Base-by-base conservation (phyloP, 64 coral and sea anemone genomes). In the Porites australiensis region DNA sequence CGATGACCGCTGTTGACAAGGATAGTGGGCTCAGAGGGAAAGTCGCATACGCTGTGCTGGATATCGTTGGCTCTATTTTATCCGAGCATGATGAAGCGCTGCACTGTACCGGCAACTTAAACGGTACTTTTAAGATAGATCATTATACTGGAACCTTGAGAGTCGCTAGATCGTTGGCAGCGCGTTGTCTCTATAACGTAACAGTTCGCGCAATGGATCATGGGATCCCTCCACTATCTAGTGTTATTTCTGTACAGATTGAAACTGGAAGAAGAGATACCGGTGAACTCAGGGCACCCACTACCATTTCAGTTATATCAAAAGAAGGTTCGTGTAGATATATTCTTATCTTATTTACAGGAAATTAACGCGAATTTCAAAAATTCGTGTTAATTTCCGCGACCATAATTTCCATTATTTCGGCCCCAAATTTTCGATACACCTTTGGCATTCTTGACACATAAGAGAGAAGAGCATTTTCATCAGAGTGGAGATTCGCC, bases 191-290 rank as follows among this genome's bases (percentile, higher is more conserved):
- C 18, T 93, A 93, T 63, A 93, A 51, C 7, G 86, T 93, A 6
- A 93, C 51, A 55, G 58, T 93, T 64, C 59, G 60, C 22, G 82
- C 90, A 78, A 87, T 50, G 71, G 90, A 93, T 87, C 82, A 87
- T 47, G 90, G 90, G 62, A 87, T 51, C 20, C 90, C 90, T 22
- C 59, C 90, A 10, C 60, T 87, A 13, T 93, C 55, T 12, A 93
- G 82, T 50, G 0, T 87, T 11, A 87, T 67, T 10, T n/a, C 22
- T 14, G n/a, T 91, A 10, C 79, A 16, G 16, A 77, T 93, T 9
- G 82, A 93, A 19, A 93, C 82, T 15, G n/a, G 58, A 46, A 58
- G 27, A 6, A 85, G 64, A 77, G 87, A 93, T 58, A 64, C 83
- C 21, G 69, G 58, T 21, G 53, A 51, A 27, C 11, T 69, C 13